A percentile compares a stretch with the other conserved stretches of the same genome.
phyloP scores from a whole-genome alignment of 2,113 vertebrate species.

The Callipepla squamata region DNA sequence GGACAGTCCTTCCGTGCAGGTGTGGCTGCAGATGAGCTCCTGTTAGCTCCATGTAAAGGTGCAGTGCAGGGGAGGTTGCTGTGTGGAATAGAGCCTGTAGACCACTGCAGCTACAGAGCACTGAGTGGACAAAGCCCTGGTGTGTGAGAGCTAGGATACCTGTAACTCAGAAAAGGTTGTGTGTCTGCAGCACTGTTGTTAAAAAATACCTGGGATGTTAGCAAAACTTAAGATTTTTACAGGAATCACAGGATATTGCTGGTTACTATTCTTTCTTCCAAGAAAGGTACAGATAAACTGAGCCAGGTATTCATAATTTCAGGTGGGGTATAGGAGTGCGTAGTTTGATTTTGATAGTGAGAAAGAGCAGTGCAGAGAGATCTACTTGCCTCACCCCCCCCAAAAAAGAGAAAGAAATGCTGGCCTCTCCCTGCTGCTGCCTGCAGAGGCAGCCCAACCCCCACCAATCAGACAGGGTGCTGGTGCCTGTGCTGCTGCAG shows the following conservation, averaged over 20 bases:
- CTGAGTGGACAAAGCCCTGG: neutral
- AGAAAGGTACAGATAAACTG: rapidly evolving
- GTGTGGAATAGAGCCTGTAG: rapidly evolving
- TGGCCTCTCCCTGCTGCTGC: neutral
- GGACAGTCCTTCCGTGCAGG: too few species aligned
- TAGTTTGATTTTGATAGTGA: rapidly evolving
- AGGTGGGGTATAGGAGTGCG: rapidly evolving
- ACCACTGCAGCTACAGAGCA: neutral
- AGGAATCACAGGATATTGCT: rapidly evolving
- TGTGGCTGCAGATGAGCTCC: rapidly evolving
- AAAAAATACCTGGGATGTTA: neutral
- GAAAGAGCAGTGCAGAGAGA: rapidly evolving
- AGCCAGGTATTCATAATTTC: rapidly evolving
- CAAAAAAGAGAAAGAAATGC: neutral
- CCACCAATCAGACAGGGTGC: neutral
- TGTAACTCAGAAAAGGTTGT: rapidly evolving
- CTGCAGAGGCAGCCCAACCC: too few species aligned
- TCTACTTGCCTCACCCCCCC: rapidly evolving
- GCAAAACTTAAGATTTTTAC: neutral
- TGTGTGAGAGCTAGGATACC: rapidly evolving
- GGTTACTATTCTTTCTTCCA: rapidly evolving
- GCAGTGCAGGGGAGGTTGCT: rapidly evolving
- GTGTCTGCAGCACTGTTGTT: rapidly evolving
- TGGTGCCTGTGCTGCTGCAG: neutral
- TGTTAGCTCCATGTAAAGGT: too few species aligned